These are phyloP conservation scores for Physocephala rufipes DNA, from an alignment of 2,888 invertebrate genomes.

Conservation along the genomic window DNA sequence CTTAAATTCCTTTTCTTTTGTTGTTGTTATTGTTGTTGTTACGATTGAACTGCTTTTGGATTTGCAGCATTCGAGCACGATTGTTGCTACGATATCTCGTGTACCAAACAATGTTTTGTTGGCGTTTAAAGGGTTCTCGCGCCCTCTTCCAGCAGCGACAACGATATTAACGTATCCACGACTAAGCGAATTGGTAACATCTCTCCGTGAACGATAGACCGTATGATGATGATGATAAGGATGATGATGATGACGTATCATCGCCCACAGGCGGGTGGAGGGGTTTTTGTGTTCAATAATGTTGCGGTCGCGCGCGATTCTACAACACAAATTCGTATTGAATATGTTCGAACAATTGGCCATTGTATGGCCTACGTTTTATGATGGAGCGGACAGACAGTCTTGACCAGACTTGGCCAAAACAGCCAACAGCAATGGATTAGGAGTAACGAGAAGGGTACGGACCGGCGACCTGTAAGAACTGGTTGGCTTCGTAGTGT, in stretches of 20 bases:
- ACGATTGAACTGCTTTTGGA: slow-evolving; percentile 42
- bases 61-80: slow-evolving; percentile 42
- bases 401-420: too few relatives aligned
- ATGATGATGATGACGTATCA: too few relatives aligned
- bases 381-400: neutral
- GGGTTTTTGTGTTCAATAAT: slow-evolving; percentile 30
- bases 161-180: too few relatives aligned
- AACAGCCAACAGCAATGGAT: neutral
- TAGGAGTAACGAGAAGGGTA: slow-evolving; percentile 1
- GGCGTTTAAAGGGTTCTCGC: slow-evolving; percentile 14
- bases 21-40: neutral
- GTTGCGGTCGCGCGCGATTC: slow-evolving; percentile 37
- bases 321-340: slow-evolving; percentile 39
- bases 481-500: slow-evolving; percentile 27
- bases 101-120: slow-evolving; percentile 29
- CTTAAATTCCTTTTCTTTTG: neutral
- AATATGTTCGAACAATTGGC: slow-evolving; percentile 41
- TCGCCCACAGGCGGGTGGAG: neutral
- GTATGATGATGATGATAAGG: neutral
- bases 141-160: neutral
- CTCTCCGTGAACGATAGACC: neutral
- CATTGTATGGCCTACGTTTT: slow-evolving; percentile 34
- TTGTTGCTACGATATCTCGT: slow-evolving; percentile 39
- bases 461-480: slow-evolving; percentile 7
- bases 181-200: slow-evolving; percentile 8